Evolutionary conservation across 2,888 invertebrate species (phyloP).

Genomic region (Hesperia comma): DNA sequence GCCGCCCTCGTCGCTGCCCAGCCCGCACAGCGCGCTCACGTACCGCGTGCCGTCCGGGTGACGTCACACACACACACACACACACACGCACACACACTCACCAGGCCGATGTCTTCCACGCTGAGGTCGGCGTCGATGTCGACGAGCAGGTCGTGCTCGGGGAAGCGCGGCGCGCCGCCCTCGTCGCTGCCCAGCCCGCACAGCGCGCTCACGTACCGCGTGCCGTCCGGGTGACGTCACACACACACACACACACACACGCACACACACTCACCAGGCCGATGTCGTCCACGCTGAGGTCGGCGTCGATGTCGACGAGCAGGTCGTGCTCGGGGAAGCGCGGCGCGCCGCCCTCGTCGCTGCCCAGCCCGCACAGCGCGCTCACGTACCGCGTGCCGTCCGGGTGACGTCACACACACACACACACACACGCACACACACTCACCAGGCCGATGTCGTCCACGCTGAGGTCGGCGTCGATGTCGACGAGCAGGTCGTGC

Average conservation of each 20-base stretch:
- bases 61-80: too few relatives aligned
- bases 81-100: too few relatives aligned
- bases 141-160: slow-evolving; percentile 93
- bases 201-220: slow-evolving; percentile 89
- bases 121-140: slow-evolving; percentile 90
- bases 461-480: slow-evolving; percentile 89
- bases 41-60: slow-evolving; percentile 85
- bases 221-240: slow-evolving; percentile 80
- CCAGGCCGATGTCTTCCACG: slow-evolving; percentile 86
- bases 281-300: slow-evolving; percentile 86
- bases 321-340: slow-evolving; percentile 94
- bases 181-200: slow-evolving; percentile 92
- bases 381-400: slow-evolving; percentile 87
- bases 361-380: slow-evolving; percentile 94
- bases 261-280: slow-evolving; percentile 83
- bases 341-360: slow-evolving; percentile 78
- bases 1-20: slow-evolving; percentile 86
- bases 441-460: slow-evolving; percentile 86
- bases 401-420: too few relatives aligned
- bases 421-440: too few relatives aligned
- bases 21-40: slow-evolving; percentile 92
- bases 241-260: too few relatives aligned
- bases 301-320: slow-evolving; percentile 89
- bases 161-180: slow-evolving; percentile 84
- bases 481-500: slow-evolving; percentile 91